These are phyloP conservation scores for Tipula vernalis DNA, from an alignment of 2,888 invertebrate species.

Conservation along the genomic window DNA sequence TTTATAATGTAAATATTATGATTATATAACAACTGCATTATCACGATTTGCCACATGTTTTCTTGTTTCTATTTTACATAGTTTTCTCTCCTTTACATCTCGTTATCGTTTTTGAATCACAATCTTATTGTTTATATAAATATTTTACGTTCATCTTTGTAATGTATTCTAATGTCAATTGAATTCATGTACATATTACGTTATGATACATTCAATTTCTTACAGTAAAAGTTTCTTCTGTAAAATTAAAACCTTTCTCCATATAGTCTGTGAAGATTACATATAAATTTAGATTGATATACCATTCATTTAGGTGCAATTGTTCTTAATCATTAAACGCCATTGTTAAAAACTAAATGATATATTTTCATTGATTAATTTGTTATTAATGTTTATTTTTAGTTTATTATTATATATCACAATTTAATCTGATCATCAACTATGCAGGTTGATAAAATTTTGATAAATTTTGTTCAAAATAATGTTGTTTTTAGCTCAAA, in stretches of 20 bases:
- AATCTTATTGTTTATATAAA: not conserved
- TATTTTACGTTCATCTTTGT: not conserved
- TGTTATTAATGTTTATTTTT: not conserved
- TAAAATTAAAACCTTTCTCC: too few relatives aligned
- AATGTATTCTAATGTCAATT: not conserved
- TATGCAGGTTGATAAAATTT: not conserved
- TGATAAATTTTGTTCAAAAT: not conserved
- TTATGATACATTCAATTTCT: not conserved
- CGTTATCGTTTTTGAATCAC: not conserved
- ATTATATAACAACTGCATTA: constrained; percentile 8
- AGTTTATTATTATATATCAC: not conserved
- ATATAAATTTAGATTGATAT: too few relatives aligned
- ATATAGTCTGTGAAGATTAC: too few relatives aligned
- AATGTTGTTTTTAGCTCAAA: not conserved
- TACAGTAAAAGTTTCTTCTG: too few relatives aligned
- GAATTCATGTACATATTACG: not conserved
- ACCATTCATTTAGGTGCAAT: not conserved
- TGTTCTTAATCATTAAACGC: not conserved
- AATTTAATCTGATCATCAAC: not conserved
- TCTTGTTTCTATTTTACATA: not conserved
- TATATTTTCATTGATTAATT: not conserved
- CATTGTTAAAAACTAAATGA: not conserved
- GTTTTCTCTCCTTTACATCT: not conserved
- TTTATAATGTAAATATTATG: constrained; percentile 10
- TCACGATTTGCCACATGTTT: constrained; percentile 10